These are phyloP conservation scores for Propsilocerus akamusi DNA, from an alignment of 1,140 invertebrate species.

Conservation along the genomic window DNA sequence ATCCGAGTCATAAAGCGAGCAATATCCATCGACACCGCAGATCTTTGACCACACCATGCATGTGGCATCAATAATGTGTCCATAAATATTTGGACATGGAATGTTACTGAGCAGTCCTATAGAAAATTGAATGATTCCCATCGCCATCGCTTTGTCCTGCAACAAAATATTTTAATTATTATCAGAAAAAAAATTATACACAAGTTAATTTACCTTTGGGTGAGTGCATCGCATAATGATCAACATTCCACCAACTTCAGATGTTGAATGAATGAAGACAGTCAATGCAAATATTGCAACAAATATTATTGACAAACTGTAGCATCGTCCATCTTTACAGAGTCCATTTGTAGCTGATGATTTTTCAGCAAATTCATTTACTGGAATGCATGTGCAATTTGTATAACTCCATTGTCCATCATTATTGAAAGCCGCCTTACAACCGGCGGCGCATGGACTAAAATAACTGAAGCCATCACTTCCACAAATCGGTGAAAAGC, in stretches of 20 bases:
- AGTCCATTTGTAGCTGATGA: slow-evolving; percentile 40
- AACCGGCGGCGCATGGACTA: slow-evolving; percentile 78
- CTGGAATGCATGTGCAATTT: slow-evolving; percentile 53
- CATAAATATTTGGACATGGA: slow-evolving; percentile 83
- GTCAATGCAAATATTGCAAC: slow-evolving; percentile 71
- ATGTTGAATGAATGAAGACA: slow-evolving; percentile 81
- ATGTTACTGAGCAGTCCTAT: slow-evolving; percentile 86
- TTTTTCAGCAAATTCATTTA: slow-evolving; percentile 11
- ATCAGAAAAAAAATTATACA: not conserved
- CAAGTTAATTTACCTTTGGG: slow-evolving; percentile 33
- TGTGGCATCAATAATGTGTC: slow-evolving; percentile 76
- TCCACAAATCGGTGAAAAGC: slow-evolving; percentile 70
- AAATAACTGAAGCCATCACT: slow-evolving; percentile 62
- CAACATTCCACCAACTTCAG: slow-evolving; percentile 79
- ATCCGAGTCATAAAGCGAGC: slow-evolving; percentile 68
- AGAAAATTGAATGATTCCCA: slow-evolving; percentile 82
- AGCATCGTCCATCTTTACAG: slow-evolving; percentile 52
- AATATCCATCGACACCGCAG: slow-evolving; percentile 61
- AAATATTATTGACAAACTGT: slow-evolving; percentile 55
- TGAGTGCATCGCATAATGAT: slow-evolving; percentile 80
- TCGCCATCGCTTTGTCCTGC: slow-evolving; percentile 76
- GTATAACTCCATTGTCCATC: slow-evolving; percentile 50
- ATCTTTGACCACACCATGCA: slow-evolving; percentile 73
- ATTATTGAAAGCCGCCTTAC: slow-evolving; percentile 39
- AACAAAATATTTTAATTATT: not conserved